Conservation (phyloP, 1,140 invertebrate species). For the Pemphigus obesinymphae region DNA sequence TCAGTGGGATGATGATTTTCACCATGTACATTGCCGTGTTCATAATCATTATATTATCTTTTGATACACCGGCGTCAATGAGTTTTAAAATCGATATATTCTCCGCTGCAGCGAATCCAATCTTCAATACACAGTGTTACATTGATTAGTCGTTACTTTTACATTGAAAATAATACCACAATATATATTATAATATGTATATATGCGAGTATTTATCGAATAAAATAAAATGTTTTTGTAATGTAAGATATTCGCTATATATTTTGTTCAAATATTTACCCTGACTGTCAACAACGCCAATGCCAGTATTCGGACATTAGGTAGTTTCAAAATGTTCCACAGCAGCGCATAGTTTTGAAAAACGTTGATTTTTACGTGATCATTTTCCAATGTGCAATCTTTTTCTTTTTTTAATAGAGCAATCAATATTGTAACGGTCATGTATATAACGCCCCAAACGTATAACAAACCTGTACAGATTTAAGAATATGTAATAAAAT, state of each 20-base stretch:
- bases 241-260: slow-evolving; percentile 45
- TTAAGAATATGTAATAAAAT: background rate
- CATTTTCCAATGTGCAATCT: background rate
- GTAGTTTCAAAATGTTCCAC: slow-evolving; percentile 23
- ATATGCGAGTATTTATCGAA: background rate
- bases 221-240: background rate
- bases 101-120: slow-evolving; percentile 92
- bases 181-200: background rate
- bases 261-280: slow-evolving; percentile 46
- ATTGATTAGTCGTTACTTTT: slow-evolving; percentile 36
- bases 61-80: slow-evolving; percentile 90
- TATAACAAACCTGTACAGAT: slow-evolving; percentile 72
- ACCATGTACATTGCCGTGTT: slow-evolving; percentile 88
- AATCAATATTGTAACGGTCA: slow-evolving; percentile 84
- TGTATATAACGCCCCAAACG: slow-evolving; percentile 92
- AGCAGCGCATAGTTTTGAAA: background rate
- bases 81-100: slow-evolving; percentile 90
- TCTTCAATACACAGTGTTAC: slow-evolving; percentile 56
- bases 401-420: slow-evolving; percentile 84
- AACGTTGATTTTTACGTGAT: background rate
- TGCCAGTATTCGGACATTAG: background rate
- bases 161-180: background rate
- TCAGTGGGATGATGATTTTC: slow-evolving; percentile 86
- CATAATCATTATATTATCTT: slow-evolving; percentile 87
- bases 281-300: background rate